Evolutionary conservation across 2,797 vertebrate genomes (phyloP), one percentile per base, ranked within the genome.

Genomic region (Sus cebifrons): DNA sequence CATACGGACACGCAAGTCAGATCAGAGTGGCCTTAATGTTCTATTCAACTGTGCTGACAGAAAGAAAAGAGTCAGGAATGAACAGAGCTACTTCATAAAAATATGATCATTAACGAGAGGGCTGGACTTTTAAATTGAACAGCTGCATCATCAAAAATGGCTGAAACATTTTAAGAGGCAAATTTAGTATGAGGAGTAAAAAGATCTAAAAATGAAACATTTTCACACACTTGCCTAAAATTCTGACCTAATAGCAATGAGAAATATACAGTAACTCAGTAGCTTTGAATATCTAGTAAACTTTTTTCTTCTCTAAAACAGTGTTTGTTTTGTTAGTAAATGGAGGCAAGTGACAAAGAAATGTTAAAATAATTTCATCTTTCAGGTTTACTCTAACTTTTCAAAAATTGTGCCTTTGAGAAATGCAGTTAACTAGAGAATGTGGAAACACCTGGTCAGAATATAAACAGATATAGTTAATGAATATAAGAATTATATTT

Each of bases 21-120:
- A 98, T 98, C 98, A 91, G 95, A 94, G 96, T 97, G 98, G 96
- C 98, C 93, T 93, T 97, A 96, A 97, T 89, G 96, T 94, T 96
- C 95, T 97, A 98, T 99, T 99, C 98, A 99, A 99, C 99, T 99
- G 99, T 96, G 98, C 98, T 99, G 99, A 99, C 99, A 99, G 99
- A 99, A 99, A 99, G 98, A 99, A 99, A 99, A 99, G 99, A 99
- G 99, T 99, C 98, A 98, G 98, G 99, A 99, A 98, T 98, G 98
- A 99, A 99, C 99, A 99, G 98, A 99, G 98, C 98, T 99, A 98
- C 98, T 99, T 98, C 95, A 97, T 97, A 98, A 98, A 98, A 98
- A 98, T 96, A 96, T 96, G 95, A 98, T 97, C 98, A 97, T 9
- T 97, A 98, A 98, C 94, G 90, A 97, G 97, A 98, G 98, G 96